Conservation (phyloP, 2,113 vertebrate genomes). For the Malurus cyaneus region DNA sequence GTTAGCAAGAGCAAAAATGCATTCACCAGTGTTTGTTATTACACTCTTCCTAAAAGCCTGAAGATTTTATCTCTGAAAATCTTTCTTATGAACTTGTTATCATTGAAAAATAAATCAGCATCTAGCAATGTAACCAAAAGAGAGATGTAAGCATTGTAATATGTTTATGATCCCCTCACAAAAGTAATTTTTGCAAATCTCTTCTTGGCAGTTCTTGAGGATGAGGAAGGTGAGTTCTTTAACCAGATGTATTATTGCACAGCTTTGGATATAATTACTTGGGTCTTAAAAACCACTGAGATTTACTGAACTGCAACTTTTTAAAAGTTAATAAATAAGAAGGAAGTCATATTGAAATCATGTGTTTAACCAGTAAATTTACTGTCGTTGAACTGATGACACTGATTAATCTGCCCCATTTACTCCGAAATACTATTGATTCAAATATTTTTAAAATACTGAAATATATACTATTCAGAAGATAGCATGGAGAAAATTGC, state of each 20-base stretch:
- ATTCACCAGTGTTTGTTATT: not conserved
- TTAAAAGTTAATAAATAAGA: not conserved
- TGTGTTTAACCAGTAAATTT: not conserved
- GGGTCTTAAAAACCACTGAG: not conserved
- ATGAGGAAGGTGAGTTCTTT: not conserved
- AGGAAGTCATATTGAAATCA: not conserved
- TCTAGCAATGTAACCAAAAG: not conserved
- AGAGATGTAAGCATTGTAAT: not conserved
- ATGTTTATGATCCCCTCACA: not conserved
- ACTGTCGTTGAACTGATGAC: not conserved
- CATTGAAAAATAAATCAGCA: not conserved
- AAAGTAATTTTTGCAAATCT: not conserved
- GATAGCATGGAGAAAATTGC: not conserved
- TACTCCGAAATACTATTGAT: not conserved
- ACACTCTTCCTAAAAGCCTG: not conserved
- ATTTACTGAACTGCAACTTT: not conserved
- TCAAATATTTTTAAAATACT: not conserved
- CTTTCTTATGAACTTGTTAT: not conserved
- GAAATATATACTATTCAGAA: not conserved
- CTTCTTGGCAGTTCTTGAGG: not conserved
- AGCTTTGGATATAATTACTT: not conserved
- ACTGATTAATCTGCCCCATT: not conserved
- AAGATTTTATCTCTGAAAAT: not conserved
- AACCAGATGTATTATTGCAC: not conserved
- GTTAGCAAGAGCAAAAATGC: not conserved